A percentile compares a stretch with the other conserved stretches of the same genome.
Conservation (phyloP, 2,113 vertebrate genomes). For the Channa argus region DNA sequence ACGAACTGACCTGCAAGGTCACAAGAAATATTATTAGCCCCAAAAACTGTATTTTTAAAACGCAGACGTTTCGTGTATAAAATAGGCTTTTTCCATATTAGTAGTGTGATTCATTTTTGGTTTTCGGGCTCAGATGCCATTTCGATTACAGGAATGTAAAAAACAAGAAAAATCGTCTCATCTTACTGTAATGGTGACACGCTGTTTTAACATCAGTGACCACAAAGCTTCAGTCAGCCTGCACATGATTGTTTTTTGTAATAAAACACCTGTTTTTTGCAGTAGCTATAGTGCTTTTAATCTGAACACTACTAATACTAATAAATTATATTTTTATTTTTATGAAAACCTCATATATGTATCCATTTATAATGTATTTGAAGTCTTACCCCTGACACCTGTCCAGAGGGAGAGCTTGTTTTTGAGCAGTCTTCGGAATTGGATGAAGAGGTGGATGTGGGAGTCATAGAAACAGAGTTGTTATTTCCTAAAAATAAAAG, state of each 20-base stretch:
- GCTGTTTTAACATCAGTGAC: background rate
- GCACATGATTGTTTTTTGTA: slow-evolving; percentile 1
- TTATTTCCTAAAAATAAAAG: slow-evolving; percentile 84
- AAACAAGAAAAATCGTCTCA: slow-evolving; percentile 22
- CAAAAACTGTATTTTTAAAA: background rate
- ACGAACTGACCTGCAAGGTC: slow-evolving; percentile 86
- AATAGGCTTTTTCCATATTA: background rate
- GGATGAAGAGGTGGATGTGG: slow-evolving; percentile 95
- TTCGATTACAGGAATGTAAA: background rate
- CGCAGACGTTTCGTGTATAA: background rate
- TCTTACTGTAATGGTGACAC: slow-evolving; percentile 30
- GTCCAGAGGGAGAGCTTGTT: slow-evolving; percentile 90
- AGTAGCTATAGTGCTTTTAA: background rate
- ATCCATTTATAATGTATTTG: background rate
- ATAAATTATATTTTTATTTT: background rate
- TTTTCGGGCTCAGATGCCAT: background rate
- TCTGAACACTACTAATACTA: too few species aligned
- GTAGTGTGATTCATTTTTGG: slow-evolving; percentile 3
- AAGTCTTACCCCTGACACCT: slow-evolving; percentile 89
- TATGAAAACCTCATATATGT: background rate
- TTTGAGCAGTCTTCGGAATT: slow-evolving; percentile 97
- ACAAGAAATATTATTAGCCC: slow-evolving; percentile 19
- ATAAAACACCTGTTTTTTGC: slow-evolving; percentile 12
- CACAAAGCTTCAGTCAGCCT: slow-evolving; percentile 13
- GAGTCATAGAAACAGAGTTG: slow-evolving; percentile 95